Conservation (phyloP, 2,797 vertebrate species). For the Loris lydekkerianus region DNA sequence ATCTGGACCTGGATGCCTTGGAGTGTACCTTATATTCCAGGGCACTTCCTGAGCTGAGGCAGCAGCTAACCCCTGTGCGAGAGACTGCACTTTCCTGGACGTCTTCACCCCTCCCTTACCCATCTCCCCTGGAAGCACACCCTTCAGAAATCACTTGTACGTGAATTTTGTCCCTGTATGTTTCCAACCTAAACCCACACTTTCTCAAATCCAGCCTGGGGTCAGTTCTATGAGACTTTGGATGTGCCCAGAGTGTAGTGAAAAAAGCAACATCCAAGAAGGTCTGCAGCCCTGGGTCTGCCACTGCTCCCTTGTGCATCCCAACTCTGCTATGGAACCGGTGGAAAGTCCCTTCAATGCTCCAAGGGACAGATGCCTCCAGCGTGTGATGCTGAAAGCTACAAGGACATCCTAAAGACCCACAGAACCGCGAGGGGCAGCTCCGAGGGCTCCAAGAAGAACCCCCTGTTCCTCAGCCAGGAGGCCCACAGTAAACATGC, state of each 20-base stretch:
- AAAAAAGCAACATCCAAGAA: background rate
- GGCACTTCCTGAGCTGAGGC: background rate
- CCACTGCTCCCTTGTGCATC: background rate
- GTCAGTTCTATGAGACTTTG: background rate
- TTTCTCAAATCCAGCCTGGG: background rate
- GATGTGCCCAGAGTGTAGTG: background rate
- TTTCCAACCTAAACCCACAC: background rate
- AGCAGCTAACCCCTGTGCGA: background rate
- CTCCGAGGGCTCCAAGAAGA: background rate
- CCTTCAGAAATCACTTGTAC: background rate
- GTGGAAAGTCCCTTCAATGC: background rate
- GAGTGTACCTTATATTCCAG: background rate
- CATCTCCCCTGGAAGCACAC: background rate
- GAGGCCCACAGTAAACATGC: background rate
- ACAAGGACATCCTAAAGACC: background rate
- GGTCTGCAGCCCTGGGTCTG: background rate
- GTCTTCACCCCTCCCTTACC: background rate
- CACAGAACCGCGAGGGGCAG: background rate
- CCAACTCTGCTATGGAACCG: background rate
- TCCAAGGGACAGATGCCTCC: background rate
- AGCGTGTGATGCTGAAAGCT: background rate
- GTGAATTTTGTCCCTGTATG: background rate
- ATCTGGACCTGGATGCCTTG: background rate
- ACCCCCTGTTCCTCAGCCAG: background rate
- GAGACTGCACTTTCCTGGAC: background rate